A percentile compares a stretch with the other conserved stretches of the same genome.
Conservation (phyloP, 2,797 vertebrate species). For the Manis pentadactyla region DNA sequence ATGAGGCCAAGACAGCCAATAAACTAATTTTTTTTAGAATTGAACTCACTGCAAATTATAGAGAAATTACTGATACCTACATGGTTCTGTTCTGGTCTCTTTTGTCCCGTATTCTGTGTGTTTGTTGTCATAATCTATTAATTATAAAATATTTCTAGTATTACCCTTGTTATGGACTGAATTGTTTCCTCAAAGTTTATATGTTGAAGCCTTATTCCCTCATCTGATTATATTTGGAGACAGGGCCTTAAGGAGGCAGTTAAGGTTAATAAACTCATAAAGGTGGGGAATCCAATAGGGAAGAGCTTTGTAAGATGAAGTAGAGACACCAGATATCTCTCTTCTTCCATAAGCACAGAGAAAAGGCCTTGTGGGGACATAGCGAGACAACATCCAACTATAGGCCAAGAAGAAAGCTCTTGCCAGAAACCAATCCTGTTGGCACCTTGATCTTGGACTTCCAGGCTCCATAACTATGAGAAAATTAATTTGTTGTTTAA, state of each 20-base stretch:
- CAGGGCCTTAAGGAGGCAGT: background rate
- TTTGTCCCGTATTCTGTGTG: background rate
- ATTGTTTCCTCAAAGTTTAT: background rate
- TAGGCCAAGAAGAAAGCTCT: background rate
- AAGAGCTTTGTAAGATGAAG: background rate
- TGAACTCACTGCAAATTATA: background rate
- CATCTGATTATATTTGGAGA: background rate
- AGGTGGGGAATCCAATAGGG: accelerated
- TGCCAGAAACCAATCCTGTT: background rate
- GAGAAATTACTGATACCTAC: background rate
- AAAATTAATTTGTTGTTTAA: background rate
- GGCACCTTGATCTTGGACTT: background rate
- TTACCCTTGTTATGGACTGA: background rate
- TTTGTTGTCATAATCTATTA: background rate
- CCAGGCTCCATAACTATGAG: background rate
- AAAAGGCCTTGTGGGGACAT: background rate
- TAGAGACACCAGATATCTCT: background rate
- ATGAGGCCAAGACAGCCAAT: background rate
- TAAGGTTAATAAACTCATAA: background rate
- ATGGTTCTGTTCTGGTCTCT: background rate
- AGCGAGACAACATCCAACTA: background rate
- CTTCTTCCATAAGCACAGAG: background rate
- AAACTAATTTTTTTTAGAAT: constrained; percentile 22
- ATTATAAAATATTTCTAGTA: background rate
- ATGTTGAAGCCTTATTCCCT: background rate